Evolutionary conservation across 2,797 vertebrate genomes (phyloP), one percentile per base, ranked within the genome.

Genomic region (Darevskia nairensis): DNA sequence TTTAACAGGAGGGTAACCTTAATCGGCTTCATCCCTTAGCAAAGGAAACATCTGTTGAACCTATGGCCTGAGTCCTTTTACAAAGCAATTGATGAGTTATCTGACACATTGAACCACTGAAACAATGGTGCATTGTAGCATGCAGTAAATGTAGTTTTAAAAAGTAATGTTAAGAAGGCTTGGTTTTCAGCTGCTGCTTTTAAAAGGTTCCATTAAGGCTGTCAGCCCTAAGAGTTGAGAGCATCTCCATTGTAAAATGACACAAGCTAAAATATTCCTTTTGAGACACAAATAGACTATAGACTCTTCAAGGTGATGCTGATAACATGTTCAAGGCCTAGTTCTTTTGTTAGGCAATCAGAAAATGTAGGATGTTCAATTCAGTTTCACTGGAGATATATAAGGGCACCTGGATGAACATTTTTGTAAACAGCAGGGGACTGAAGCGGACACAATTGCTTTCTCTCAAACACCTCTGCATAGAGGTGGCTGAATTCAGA

Each of bases 401-500:
- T 86, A 89, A 80, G 88, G 90, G 61, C 77, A 82, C 59, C 77
- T 94, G 82, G 87, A 41, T 93, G 80, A 55, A 87, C 90, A 94
- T 94, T 95, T 77, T 94, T 86, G 92, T 91, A 91, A 91, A 85
- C 32, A 92, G 69, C 35, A 80, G 6, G 85, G 35, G 21, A 68
- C 21, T 79, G 75, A 90, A 94, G 92, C 80, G 6, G 89, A 94
- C 86, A 92, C 91, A 94, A 89, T 88, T 13, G 87, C 6, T 88
- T 92, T 91, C 89, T 90, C 50, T 71, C n/a, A 92, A 59, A 90
- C 72, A 81, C 23, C 88, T 41, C 69, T 74, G 86, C 75, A 69
- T 46, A 82, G 84, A 93, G 86, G 90, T 91, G 78, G 84, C 91
- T 90, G 87, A 90, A 90, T 93, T 94, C 84, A 88, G 64, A 88